phyloP scores from a whole-genome alignment of 2,797 vertebrate species.

The Centropyge bicolor region DNA sequence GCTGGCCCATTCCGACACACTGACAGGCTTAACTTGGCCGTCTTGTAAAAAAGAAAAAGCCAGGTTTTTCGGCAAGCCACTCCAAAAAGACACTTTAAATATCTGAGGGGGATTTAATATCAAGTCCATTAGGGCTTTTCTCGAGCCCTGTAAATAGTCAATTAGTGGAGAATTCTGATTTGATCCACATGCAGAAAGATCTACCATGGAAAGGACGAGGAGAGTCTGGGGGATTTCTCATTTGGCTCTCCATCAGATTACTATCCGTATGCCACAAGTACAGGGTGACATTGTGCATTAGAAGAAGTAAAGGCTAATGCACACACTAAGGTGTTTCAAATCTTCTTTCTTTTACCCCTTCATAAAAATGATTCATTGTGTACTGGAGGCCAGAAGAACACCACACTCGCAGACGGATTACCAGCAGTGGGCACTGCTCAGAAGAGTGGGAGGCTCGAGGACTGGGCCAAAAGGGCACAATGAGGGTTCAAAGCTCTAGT shows the following conservation, averaged over 20 bases:
- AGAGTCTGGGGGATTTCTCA: slow-evolving; percentile 35
- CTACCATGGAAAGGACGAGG: slow-evolving; percentile 67
- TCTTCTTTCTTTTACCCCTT: slow-evolving; percentile 36
- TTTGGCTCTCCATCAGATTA: slow-evolving; percentile 40
- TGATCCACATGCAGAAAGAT: slow-evolving; percentile 97
- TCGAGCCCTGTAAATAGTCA: slow-evolving; percentile 98
- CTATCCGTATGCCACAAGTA: slow-evolving; percentile 36
- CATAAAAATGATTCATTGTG: slow-evolving; percentile 61
- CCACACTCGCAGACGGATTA: slow-evolving; percentile 41
- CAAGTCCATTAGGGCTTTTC: slow-evolving; percentile 97
- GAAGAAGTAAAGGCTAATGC: slow-evolving; percentile 28
- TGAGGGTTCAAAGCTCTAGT: slow-evolving; percentile 72
- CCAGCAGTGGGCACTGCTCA: slow-evolving; percentile 45
- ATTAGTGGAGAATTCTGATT: slow-evolving; percentile 98
- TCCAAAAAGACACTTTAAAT: slow-evolving; percentile 95
- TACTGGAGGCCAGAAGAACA: slow-evolving; percentile 40
- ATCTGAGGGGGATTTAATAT: slow-evolving; percentile 96
- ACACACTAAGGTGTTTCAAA: slow-evolving; percentile 46
- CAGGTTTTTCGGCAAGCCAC: slow-evolving; percentile 87
- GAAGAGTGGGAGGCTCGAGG: slow-evolving; percentile 48
- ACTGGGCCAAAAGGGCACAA: slow-evolving; percentile 59
- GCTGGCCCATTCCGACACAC: slow-evolving; percentile 83
- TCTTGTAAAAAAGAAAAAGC: slow-evolving; percentile 92
- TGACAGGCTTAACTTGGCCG: slow-evolving; percentile 91
- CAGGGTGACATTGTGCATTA: slow-evolving; percentile 35